These are phyloP conservation scores for Gorsachius magnificus DNA, from an alignment of 2,797 vertebrate species.

Conservation along the genomic window DNA sequence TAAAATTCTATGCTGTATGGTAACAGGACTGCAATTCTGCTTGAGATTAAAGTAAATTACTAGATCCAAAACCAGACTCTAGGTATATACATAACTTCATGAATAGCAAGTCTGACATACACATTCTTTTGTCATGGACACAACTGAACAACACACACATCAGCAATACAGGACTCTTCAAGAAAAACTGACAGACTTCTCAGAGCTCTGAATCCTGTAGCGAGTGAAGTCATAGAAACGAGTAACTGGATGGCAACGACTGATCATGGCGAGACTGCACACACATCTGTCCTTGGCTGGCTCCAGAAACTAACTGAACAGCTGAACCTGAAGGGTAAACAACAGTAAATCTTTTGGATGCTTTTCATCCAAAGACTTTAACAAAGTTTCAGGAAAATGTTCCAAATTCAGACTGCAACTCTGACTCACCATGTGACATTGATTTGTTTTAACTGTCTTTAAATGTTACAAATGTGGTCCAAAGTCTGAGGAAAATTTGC, in stretches of 20 bases:
- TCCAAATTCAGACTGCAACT: not conserved
- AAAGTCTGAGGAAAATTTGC: not conserved
- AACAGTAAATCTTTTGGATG: not conserved
- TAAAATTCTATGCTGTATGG: not conserved
- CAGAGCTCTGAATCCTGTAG: not conserved
- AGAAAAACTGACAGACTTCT: not conserved
- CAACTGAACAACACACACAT: not conserved
- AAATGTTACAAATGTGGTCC: not conserved
- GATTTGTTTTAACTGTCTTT: not conserved
- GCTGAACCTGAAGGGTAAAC: not conserved
- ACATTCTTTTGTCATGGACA: not conserved
- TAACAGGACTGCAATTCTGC: not conserved
- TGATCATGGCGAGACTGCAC: not conserved
- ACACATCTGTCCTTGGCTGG: not conserved
- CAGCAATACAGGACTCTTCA: not conserved
- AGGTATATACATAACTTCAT: not conserved
- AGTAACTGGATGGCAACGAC: not conserved
- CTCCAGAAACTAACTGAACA: constrained; percentile 28
- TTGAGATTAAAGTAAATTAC: not conserved
- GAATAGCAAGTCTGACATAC: not conserved
- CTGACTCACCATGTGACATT: not conserved
- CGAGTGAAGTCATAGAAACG: not conserved
- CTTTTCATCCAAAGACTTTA: not conserved
- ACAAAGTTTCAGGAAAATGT: not conserved
- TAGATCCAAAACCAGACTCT: not conserved